Conservation (phyloP, 2,797 vertebrate genomes). For the Orientallactaga sibirica region DNA sequence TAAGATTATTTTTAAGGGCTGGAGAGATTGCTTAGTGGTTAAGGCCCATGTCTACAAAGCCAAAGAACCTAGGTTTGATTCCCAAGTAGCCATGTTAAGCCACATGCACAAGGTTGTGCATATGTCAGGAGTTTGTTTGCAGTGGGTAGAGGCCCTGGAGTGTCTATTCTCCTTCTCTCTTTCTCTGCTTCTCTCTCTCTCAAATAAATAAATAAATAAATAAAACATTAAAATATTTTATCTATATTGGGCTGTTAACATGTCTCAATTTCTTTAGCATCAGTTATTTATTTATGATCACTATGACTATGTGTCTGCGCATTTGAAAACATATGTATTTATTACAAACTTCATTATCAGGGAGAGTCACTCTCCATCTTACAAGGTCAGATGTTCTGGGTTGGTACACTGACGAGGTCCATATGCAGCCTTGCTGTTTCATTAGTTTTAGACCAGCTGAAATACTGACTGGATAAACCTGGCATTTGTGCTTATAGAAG, state of each 20-base stretch:
- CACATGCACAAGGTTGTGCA: too few species aligned
- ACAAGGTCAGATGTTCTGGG: neutral
- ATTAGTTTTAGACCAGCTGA: neutral
- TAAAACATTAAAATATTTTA: too few species aligned
- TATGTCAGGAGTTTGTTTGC: too few species aligned
- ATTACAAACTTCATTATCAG: neutral
- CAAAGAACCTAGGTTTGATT: too few species aligned
- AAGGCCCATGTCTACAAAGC: too few species aligned
- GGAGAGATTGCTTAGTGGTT: too few species aligned
- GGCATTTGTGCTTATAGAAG: neutral
- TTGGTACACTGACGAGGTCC: neutral
- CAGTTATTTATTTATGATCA: neutral
- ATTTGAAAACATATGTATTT: neutral
- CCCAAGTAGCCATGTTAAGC: too few species aligned
- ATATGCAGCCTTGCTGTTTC: neutral
- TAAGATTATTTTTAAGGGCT: too few species aligned
- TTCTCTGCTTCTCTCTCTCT: too few species aligned
- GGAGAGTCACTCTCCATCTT: neutral
- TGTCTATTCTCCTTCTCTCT: too few species aligned
- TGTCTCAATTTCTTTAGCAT: neutral
- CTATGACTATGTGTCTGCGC: neutral
- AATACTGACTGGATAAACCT: neutral
- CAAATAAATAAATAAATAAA: too few species aligned
- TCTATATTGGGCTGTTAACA: neutral
- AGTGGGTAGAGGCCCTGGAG: too few species aligned